Evolutionary conservation across 2,113 vertebrate genomes (phyloP), one percentile per base, ranked within the genome.

Genomic region (Phycodurus eques): DNA sequence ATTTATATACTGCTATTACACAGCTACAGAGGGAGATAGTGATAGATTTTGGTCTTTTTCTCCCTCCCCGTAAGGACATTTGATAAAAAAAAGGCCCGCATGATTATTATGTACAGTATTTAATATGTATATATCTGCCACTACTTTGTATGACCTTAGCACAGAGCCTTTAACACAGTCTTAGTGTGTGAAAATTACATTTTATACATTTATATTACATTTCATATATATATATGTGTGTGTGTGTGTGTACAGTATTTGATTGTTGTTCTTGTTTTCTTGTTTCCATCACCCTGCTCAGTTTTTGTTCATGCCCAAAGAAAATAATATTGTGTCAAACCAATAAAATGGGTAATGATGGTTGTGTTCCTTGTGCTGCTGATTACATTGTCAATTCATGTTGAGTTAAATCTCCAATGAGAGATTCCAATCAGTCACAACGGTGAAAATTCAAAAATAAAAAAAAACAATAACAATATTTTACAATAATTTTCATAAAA

Each of bases 271-370:
- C 27, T 27, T 27, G 27, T 27, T 27, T 27, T 54, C 46, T 19
- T 70, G 43, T 56, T 81, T 68, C 68, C 66, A 77, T 75, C 70
- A 8, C 42, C 65, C 17, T 53, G 10, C 33, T 68, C 67, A 49
- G 74, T 76, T 79, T 57, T 78, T 76, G 75, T 78, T 81, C 53
- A 61, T 46, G 60, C 71, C 61, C 19, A 62, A 57, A 57, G 72
- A 60, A 64, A 71, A 80, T 22, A 73, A 74, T 51, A 81, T 43
- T 69, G 63, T 69, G 62, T 75, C 62, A 61, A 67, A 72, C 62
- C 20, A 72, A 60, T 17, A 10, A 33, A 42, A 74, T 54, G 35
- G 66, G 67, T 77, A 74, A 75, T 44, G 66, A 22, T 11, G 3
- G 0, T 57, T 13, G 3, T 7, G 35, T 73, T 66, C 44, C 19